Evolutionary conservation across 2,888 invertebrate genomes (phyloP).

Genomic region (Eristalis arbustorum): DNA sequence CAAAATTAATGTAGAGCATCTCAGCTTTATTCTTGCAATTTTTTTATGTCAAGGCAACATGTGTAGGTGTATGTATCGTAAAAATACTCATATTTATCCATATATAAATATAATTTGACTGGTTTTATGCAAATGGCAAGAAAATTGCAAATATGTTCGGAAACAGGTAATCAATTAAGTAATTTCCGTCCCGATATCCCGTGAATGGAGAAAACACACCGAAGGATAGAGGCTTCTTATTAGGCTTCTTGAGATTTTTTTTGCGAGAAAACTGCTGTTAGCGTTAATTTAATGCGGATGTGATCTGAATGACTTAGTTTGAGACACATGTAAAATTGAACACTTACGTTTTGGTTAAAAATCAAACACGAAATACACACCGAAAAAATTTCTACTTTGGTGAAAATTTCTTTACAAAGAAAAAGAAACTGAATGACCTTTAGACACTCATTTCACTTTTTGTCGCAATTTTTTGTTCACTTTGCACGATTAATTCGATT

Average conservation of each 20-base stretch:
- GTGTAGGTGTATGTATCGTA: slow-evolving; percentile 53
- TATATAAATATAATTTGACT: background rate
- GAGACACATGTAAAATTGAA: background rate
- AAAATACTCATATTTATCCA: slow-evolving; percentile 9
- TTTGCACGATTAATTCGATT: slow-evolving; percentile 23
- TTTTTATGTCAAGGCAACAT: slow-evolving; percentile 54
- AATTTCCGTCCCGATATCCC: slow-evolving; percentile 45
- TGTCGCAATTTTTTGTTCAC: slow-evolving; percentile 32
- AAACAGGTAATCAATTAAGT: slow-evolving; percentile 43
- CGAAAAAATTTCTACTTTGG: slow-evolving; percentile 50
- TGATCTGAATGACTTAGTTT: slow-evolving; percentile 10
- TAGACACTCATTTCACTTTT: slow-evolving; percentile 65
- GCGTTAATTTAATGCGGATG: background rate
- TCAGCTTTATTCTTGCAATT: slow-evolving; percentile 4
- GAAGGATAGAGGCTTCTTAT: slow-evolving; percentile 55
- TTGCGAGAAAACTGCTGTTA: background rate
- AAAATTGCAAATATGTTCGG: slow-evolving; percentile 8
- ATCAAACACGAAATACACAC: slow-evolving; percentile 52
- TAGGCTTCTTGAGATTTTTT: slow-evolving; percentile 28
- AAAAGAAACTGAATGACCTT: slow-evolving; percentile 68
- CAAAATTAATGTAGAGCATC: slow-evolving; percentile 16
- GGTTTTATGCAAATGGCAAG: slow-evolving; percentile 8
- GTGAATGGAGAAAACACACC: slow-evolving; percentile 24
- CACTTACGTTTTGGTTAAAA: slow-evolving; percentile 59
- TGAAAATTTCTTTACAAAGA: slow-evolving; percentile 68